phyloP scores from a whole-genome alignment of 2,888 invertebrate species.

The Trichopria drosophilae region DNA sequence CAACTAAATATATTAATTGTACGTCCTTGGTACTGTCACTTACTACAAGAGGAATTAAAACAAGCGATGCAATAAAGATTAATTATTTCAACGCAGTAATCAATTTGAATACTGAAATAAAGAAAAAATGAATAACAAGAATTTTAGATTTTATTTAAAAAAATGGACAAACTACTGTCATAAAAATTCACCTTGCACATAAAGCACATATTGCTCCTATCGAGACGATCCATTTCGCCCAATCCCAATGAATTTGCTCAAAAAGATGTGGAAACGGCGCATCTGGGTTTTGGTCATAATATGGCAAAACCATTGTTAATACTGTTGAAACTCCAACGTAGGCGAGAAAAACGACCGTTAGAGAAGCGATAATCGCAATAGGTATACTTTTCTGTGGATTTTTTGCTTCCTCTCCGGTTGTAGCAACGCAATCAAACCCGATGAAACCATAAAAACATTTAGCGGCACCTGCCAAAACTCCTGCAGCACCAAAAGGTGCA shows the following conservation, averaged over 20 bases:
- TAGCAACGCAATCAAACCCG: constrained; percentile 89
- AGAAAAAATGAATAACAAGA: no score
- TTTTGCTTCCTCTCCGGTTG: constrained; percentile 85
- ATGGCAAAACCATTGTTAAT: constrained; percentile 84
- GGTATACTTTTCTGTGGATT: constrained; percentile 88
- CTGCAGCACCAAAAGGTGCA: constrained; percentile 79
- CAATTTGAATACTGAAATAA: no score
- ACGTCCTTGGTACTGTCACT: no score
- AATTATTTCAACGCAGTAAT: no score
- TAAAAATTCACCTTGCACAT: constrained; percentile 67
- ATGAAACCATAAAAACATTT: constrained; percentile 91
- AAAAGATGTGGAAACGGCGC: constrained; percentile 78
- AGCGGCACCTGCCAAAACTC: constrained; percentile 78
- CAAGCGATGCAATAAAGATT: no score
- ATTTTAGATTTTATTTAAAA: no score
- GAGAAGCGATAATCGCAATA: constrained; percentile 80
- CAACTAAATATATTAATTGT: no score
- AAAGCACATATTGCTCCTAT: constrained; percentile 81
- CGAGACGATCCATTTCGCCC: constrained; percentile 78
- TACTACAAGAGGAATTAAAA: no score
- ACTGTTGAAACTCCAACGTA: constrained; percentile 89
- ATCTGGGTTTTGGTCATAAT: constrained; percentile 70
- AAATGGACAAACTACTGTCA: no score
- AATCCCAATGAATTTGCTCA: constrained; percentile 69
- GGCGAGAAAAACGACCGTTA: constrained; percentile 81